A percentile compares a stretch with the other conserved stretches of the same genome.
Evolutionary conservation across 2,888 invertebrate species (phyloP).

Genomic region (Lucinisca nassula): DNA sequence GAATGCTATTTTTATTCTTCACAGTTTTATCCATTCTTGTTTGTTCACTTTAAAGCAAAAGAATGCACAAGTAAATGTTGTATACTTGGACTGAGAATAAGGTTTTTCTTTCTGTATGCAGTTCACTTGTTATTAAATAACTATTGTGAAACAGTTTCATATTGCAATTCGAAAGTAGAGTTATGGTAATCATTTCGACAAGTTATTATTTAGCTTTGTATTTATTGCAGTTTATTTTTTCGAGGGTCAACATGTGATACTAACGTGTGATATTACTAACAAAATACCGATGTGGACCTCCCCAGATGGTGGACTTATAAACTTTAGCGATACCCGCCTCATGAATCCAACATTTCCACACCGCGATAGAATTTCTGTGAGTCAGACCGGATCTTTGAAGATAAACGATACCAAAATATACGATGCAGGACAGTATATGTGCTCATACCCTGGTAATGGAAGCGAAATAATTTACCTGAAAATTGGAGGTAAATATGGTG

Average conservation of each 20-base stretch:
- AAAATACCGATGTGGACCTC: background rate
- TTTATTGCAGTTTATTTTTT: background rate
- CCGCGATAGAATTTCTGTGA: background rate
- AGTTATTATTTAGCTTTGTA: too few species aligned
- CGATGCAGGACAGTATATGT: background rate
- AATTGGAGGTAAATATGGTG: too few species aligned
- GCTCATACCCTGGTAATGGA: background rate
- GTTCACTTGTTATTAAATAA: too few species aligned
- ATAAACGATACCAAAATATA: background rate
- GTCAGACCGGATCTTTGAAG: background rate
- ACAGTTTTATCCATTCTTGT: too few species aligned
- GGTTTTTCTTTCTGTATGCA: too few species aligned
- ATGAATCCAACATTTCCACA: background rate
- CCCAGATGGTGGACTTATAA: background rate
- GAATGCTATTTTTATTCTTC: too few species aligned
- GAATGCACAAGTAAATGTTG: too few species aligned
- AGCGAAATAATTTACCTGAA: background rate
- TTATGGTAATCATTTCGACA: too few species aligned
- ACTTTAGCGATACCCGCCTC: background rate
- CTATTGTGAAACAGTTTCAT: too few species aligned
- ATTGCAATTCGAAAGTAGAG: too few species aligned
- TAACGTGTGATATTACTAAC: background rate
- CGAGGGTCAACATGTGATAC: background rate
- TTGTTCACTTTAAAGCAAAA: too few species aligned
- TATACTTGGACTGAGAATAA: too few species aligned